These are phyloP conservation scores for Macrobrachium rosenbergii DNA, from an alignment of 1,140 invertebrate species.

Conservation along the genomic window DNA sequence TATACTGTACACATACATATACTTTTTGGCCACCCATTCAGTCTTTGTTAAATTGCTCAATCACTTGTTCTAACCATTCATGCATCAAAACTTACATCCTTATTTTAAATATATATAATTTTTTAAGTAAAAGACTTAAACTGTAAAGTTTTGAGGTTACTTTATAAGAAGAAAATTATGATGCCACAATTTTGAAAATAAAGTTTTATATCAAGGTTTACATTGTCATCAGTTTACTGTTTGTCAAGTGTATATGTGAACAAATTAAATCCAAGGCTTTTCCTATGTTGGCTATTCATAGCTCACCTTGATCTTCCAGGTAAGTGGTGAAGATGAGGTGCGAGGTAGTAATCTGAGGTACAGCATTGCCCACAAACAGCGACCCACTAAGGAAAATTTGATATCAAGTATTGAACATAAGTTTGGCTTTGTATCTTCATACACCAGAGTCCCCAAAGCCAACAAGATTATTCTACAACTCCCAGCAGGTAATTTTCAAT, in stretches of 20 bases:
- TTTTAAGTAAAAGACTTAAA: too few relatives aligned
- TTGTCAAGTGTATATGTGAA: too few relatives aligned
- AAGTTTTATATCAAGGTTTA: too few relatives aligned
- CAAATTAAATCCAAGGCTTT: too few relatives aligned
- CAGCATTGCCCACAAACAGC: slow-evolving; percentile 26
- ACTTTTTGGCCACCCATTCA: background rate
- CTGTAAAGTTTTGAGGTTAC: too few relatives aligned
- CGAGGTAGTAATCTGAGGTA: slow-evolving; percentile 29
- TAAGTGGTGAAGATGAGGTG: slow-evolving; percentile 32
- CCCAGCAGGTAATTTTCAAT: background rate
- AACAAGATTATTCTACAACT: slow-evolving; percentile 33
- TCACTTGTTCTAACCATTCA: too few relatives aligned
- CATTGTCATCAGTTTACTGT: too few relatives aligned
- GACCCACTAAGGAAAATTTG: slow-evolving; percentile 1
- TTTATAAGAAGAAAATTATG: too few relatives aligned
- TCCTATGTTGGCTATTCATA: background rate
- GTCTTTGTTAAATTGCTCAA: background rate
- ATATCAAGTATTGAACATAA: background rate
- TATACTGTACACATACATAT: background rate
- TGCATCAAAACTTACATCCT: too few relatives aligned
- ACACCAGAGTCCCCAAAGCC: slow-evolving; percentile 31
- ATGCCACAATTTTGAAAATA: too few relatives aligned
- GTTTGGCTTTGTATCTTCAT: slow-evolving; percentile 51
- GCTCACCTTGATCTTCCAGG: background rate
- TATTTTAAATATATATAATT: too few relatives aligned